These are phyloP conservation scores for Salminus brasiliensis DNA, from an alignment of 2,113 vertebrate genomes.

Conservation along the genomic window DNA sequence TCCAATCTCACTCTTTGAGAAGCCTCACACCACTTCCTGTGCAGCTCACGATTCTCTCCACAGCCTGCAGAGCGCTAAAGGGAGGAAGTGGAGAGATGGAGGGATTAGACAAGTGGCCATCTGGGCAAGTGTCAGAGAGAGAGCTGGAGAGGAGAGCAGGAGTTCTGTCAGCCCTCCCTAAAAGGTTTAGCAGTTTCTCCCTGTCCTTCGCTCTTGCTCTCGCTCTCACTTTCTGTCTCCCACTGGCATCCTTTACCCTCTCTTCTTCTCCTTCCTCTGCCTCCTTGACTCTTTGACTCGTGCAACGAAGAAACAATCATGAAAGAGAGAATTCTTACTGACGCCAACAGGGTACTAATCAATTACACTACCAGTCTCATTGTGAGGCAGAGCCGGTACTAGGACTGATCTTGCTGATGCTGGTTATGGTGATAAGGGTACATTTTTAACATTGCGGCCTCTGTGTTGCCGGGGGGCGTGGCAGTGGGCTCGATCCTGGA, in stretches of 20 bases:
- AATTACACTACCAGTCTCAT: constrained; percentile 66
- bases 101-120: constrained; percentile 51
- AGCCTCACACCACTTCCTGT: constrained; percentile 19
- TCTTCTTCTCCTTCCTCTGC: constrained; percentile 48
- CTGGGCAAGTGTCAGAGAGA: constrained; percentile 61
- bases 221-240: constrained; percentile 21
- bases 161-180: neutral
- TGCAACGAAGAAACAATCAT: constrained; percentile 75
- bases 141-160: constrained; percentile 5
- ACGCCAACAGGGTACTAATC: constrained; percentile 76
- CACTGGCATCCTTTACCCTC: constrained; percentile 25
- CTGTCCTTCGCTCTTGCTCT: constrained; percentile 5
- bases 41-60: constrained; percentile 10
- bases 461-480: constrained; percentile 51
- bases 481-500: constrained; percentile 38
- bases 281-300: constrained; percentile 56
- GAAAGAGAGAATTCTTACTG: constrained; percentile 70
- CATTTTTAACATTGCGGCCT: constrained; percentile 38
- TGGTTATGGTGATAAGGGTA: constrained; percentile 64
- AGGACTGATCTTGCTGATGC: constrained; percentile 66
- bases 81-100: constrained; percentile 1
- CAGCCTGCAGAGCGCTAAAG: neutral
- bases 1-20: neutral
- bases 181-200: constrained; percentile 5
- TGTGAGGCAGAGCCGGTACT: constrained; percentile 71